Percentiles rank a stretch among this genome's conserved stretches.
phyloP scores from a whole-genome alignment of 2,888 invertebrate genomes.

The Didymodactylos carnosus region DNA sequence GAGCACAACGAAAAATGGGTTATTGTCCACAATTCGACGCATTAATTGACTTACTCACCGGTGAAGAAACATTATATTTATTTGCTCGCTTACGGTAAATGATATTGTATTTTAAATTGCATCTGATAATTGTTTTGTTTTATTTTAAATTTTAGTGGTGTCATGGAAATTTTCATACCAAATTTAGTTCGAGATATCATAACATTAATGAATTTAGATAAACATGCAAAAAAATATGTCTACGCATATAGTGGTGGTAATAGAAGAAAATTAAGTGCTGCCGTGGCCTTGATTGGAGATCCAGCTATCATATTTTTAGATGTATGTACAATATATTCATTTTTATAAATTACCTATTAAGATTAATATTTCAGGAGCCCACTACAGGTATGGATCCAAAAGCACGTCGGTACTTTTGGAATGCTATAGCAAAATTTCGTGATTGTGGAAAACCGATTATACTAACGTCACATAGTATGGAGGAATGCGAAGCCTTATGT shows the following conservation, averaged over 20 bases:
- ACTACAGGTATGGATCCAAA: constrained; percentile 54
- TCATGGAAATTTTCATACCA: constrained; percentile 10
- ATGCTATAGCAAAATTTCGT: constrained; percentile 48
- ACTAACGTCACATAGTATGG: constrained; percentile 53
- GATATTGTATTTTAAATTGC: too few relatives aligned
- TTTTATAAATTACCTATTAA: too few relatives aligned
- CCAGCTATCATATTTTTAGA: constrained; percentile 49
- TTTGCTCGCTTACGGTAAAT: constrained; percentile 54
- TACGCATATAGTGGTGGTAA: constrained; percentile 12
- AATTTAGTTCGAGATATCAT: constrained; percentile 1
- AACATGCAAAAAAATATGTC: constrained; percentile 8
- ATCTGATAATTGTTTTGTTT: too few relatives aligned
- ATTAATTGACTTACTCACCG: constrained; percentile 54
- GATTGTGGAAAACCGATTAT: constrained; percentile 52
- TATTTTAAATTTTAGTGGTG: too few relatives aligned
- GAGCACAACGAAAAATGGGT: constrained; percentile 55
- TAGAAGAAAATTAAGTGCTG: constrained; percentile 48
- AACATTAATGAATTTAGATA: constrained; percentile 2
- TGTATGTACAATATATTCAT: too few relatives aligned
- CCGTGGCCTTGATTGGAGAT: constrained; percentile 49
- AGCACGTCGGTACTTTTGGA: constrained; percentile 56
- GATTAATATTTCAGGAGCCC: too few relatives aligned
- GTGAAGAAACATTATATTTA: constrained; percentile 50
- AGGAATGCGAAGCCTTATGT: constrained; percentile 64
- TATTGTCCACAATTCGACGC: constrained; percentile 79